Percentiles rank a stretch among this genome's conserved stretches.
phyloP scores from a whole-genome alignment of 37 sponge, comb jelly and placozoan genomes.

The Tethya wilhelma region DNA sequence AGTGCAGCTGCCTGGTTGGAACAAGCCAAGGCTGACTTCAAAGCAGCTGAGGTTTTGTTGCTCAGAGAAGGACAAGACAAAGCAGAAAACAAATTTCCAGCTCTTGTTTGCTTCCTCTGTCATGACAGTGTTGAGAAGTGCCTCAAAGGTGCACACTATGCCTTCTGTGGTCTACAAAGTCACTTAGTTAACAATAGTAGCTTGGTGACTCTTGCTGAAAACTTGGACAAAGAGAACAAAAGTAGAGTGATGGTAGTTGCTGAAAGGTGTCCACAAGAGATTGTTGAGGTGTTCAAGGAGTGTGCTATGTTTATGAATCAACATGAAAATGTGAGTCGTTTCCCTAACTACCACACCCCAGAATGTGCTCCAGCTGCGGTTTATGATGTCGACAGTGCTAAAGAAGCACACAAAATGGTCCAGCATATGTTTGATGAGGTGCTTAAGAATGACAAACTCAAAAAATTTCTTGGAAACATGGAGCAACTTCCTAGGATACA shows the following conservation, averaged over 20 bases:
- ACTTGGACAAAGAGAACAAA: neutral
- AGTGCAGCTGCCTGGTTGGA: constrained; percentile 45
- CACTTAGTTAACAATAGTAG: constrained; percentile 22
- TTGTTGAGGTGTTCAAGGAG: neutral
- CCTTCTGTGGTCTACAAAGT: constrained; percentile 40
- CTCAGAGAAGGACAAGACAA: neutral
- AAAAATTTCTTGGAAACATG: constrained; percentile 8
- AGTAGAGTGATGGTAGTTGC: constrained; percentile 14
- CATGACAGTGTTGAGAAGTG: constrained; percentile 78
- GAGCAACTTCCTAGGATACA: constrained; percentile 5
- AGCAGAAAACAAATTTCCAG: constrained; percentile 47
- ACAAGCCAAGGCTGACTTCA: constrained; percentile 50
- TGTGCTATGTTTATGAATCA: constrained; percentile 40
- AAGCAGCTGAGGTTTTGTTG: constrained; percentile 25
- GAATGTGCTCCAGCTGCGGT: constrained; percentile 42
- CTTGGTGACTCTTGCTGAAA: constrained; percentile 12
- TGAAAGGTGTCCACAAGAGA: neutral
- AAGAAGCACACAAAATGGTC: constrained; percentile 42
- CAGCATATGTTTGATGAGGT: constrained; percentile 15
- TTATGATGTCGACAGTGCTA: constrained; percentile 28
- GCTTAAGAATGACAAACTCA: neutral
- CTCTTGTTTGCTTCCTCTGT: constrained; percentile 71
- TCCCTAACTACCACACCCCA: constrained; percentile 53
- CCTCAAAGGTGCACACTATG: constrained; percentile 64
- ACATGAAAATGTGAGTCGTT: constrained; percentile 51